Base-by-base conservation (phyloP, 2,113 vertebrate species). In the Oncorhynchus masou region DNA sequence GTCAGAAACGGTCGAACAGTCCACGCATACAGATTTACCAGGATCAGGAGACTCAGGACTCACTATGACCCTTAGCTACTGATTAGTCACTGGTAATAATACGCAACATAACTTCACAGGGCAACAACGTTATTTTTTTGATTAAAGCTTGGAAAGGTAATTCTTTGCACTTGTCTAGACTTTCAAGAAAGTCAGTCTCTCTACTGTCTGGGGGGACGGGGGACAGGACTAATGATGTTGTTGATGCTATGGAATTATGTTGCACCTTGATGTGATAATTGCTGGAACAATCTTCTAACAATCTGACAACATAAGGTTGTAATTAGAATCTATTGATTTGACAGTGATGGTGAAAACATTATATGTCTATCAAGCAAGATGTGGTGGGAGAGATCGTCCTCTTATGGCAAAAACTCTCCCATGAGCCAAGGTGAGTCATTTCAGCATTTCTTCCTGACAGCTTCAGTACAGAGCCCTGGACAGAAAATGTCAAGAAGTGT, bases 1-100 rank as follows among this genome's bases (percentile, higher is more conserved):
- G 92, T 89, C 87, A 86, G 87, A 88, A 87, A 90, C 77, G 85
- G 77, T 76, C 86, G 80, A 73, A 77, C 76, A 78, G 80, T 71
- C 29, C 78, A 84, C 76, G 71, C 73, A 70, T 72, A 79, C 73
- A 70, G 71, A 80, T 77, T 74, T 68, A 6, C 54, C 59, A 54
- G 60, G 70, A 71, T 39, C 19, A 62, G 39, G n/a, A 49, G 3
- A 13, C 27, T 69, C 15, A 29, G 60, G 74, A 57, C 31, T 69
- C 16, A 54, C 67, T 45, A 16, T 31, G 45, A 20, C 29, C 67
- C 67, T 68, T 34, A 45, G 67, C 29, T 68, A 27, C 15, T n/a
- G 29, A 39, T 68, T 7, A 68, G 27, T 68, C 67, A 39, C 19
- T 68, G 27, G 25, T 19, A 29, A 29, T 67, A 13, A 67, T 20